phyloP scores from a whole-genome alignment of 1,140 invertebrate genomes.

The Maniola jurtina region DNA sequence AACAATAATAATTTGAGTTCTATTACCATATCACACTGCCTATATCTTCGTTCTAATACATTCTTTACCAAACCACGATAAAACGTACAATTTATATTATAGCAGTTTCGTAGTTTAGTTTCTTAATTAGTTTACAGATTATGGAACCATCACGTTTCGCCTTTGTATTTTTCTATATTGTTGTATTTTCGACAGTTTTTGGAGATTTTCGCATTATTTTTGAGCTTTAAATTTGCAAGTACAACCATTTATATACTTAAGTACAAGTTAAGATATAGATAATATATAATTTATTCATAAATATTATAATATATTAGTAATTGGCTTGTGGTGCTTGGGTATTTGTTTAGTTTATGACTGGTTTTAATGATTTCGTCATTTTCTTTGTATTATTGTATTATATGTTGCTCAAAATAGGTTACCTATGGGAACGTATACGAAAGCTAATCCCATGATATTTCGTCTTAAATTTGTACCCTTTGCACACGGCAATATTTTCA shows the following conservation, averaged over 20 bases:
- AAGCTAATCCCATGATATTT: no score
- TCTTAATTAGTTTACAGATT: not conserved
- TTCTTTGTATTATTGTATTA: no score
- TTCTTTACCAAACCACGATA: not conserved
- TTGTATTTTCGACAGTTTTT: conserved; percentile 20
- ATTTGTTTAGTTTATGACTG: conserved; percentile 57
- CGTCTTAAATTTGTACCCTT: no score
- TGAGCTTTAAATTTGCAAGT: conserved; percentile 71
- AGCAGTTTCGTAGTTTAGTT: not conserved
- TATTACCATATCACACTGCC: no score
- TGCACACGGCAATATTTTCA: no score
- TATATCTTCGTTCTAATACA: not conserved
- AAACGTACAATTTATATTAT: not conserved
- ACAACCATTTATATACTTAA: conserved; percentile 57
- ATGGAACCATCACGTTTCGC: not conserved
- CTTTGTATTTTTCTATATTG: conserved; percentile 2
- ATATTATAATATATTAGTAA: conserved; percentile 66
- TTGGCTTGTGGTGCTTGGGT: conserved; percentile 71
- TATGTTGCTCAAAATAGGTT: not conserved
- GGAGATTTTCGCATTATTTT: conserved; percentile 42
- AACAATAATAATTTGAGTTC: no score
- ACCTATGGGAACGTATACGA: not conserved
- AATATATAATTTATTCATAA: conserved; percentile 59
- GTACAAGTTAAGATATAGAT: conserved; percentile 40
- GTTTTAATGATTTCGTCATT: conserved; percentile 41